Conservation (phyloP, 2,888 invertebrate genomes). For the Candidula unifasciata region DNA sequence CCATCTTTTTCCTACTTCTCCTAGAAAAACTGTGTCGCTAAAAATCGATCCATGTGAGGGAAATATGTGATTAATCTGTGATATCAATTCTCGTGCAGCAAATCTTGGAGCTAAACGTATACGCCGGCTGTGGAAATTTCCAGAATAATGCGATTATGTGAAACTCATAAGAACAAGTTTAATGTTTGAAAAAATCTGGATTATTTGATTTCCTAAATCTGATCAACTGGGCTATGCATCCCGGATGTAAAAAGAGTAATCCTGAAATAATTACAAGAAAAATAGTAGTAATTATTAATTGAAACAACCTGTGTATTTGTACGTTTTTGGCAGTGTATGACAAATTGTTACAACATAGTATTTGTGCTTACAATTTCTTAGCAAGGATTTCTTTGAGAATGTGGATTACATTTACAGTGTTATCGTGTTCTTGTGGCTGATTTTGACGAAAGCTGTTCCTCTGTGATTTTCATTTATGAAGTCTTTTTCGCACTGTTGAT, state of each 20-base stretch:
- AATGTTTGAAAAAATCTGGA: too few species aligned
- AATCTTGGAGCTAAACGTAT: not conserved
- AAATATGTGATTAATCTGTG: not conserved
- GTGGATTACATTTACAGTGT: not conserved
- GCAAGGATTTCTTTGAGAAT: not conserved
- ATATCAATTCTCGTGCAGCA: not conserved
- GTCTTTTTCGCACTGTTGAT: not conserved
- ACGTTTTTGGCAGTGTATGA: not conserved
- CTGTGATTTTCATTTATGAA: not conserved
- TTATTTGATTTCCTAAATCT: not conserved
- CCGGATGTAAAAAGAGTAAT: too few species aligned
- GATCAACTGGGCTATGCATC: not conserved
- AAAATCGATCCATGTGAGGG: not conserved
- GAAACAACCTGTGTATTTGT: not conserved
- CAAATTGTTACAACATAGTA: not conserved
- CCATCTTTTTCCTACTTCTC: not conserved
- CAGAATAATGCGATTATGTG: slow-evolving; percentile 12
- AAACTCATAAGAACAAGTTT: not conserved
- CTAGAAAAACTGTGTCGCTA: not conserved
- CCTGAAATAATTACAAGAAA: not conserved
- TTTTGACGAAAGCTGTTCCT: not conserved
- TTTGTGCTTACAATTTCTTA: not conserved
- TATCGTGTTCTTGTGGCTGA: not conserved
- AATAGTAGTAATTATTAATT: too few species aligned
- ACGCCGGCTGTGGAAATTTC: not conserved